phyloP scores from a whole-genome alignment of 1,140 invertebrate genomes.

The Magallana gigas region DNA sequence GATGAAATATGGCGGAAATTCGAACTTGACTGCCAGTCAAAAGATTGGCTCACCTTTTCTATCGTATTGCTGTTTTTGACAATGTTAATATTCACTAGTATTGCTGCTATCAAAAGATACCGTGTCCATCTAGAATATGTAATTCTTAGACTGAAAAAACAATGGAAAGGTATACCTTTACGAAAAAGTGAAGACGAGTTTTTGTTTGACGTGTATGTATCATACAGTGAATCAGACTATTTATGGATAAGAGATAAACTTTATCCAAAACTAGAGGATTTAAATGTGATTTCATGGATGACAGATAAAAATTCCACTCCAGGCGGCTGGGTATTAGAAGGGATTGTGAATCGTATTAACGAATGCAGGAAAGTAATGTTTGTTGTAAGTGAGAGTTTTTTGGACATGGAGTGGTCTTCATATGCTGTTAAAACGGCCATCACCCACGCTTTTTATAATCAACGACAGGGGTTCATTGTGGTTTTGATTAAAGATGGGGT shows the following conservation, averaged over 20 bases:
- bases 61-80: neutral
- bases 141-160: neutral
- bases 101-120: neutral
- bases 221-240: neutral
- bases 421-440: neutral
- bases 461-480: neutral
- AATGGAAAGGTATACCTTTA: neutral
- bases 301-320: neutral
- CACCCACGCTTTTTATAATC: neutral
- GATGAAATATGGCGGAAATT: neutral
- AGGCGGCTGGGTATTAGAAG: neutral
- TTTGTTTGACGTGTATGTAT: neutral
- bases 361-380: neutral
- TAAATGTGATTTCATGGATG: neutral
- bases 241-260: neutral
- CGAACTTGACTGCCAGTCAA: neutral
- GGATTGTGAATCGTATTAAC: neutral
- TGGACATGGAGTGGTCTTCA: neutral
- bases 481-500: neutral
- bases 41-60: neutral
- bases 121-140: neutral
- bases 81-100: neutral
- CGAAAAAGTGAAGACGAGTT: neutral
- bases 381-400: neutral
- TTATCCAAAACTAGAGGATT: neutral